These are phyloP conservation scores for Nymphalis c-album DNA, from an alignment of 2,888 invertebrate genomes.

Conservation along the genomic window DNA sequence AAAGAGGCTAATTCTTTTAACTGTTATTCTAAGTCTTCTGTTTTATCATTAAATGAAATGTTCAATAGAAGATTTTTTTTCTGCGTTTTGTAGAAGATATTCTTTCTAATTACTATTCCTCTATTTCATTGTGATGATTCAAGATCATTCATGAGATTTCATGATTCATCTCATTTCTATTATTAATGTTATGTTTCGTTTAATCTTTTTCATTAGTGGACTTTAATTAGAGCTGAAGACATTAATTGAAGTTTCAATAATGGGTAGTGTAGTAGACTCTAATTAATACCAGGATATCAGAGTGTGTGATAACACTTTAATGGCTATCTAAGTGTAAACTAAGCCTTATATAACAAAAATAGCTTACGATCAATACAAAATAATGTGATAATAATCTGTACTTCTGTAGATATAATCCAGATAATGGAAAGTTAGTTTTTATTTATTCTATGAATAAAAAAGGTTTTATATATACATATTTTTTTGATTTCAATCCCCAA, in stretches of 20 bases:
- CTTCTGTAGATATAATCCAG: slow-evolving; percentile 35
- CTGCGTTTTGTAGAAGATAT: background rate
- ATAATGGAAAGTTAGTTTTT: slow-evolving; percentile 44
- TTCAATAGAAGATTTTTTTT: slow-evolving; percentile 7
- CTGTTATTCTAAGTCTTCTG: background rate
- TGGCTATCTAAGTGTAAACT: slow-evolving; percentile 25
- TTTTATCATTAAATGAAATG: background rate
- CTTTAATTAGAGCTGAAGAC: no score
- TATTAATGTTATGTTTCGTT: no score
- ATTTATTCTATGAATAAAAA: slow-evolving; percentile 78
- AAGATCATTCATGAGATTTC: background rate
- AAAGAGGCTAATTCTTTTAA: slow-evolving; percentile 21
- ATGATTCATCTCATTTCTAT: background rate
- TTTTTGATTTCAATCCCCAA: slow-evolving; percentile 8
- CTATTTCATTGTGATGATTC: background rate
- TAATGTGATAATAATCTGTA: slow-evolving; percentile 37
- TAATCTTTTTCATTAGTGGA: no score
- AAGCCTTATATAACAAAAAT: slow-evolving; percentile 37
- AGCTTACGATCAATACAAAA: slow-evolving; percentile 25
- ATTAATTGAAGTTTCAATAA: background rate
- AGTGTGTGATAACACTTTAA: background rate
- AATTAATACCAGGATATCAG: background rate
- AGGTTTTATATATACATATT: slow-evolving; percentile 40
- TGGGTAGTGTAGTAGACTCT: background rate
- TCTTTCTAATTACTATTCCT: background rate